A percentile compares a stretch with the other conserved stretches of the same genome.
Conservation (phyloP, 1,140 invertebrate genomes). For the Metopolophium dirhodum region DNA sequence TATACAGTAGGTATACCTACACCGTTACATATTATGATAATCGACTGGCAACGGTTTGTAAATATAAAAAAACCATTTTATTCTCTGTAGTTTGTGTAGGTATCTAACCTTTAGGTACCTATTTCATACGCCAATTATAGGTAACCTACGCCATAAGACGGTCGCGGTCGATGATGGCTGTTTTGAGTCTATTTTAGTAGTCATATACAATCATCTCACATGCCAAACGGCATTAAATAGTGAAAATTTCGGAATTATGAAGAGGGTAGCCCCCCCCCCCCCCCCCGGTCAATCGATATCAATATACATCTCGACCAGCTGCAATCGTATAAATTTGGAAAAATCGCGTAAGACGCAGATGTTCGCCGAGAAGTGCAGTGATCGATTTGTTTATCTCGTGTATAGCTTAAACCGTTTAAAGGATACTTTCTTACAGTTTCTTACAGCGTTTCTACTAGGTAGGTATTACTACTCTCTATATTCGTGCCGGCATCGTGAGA, state of each 20-base stretch:
- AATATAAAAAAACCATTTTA: neutral
- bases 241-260: too few relatives aligned
- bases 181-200: too few relatives aligned
- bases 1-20: neutral
- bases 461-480: neutral
- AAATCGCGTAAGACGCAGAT: neutral
- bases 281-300: too few relatives aligned
- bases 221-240: too few relatives aligned
- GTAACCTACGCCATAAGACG: too few relatives aligned
- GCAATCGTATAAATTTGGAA: neutral
- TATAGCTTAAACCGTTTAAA: neutral
- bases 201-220: too few relatives aligned
- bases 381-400: neutral
- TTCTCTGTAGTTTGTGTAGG: neutral
- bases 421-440: too few relatives aligned
- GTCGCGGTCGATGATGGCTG: too few relatives aligned
- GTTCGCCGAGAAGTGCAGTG: neutral
- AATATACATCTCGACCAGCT: too few relatives aligned
- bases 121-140: too few relatives aligned
- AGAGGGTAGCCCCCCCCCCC: too few relatives aligned
- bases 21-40: neutral
- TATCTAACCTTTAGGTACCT: too few relatives aligned
- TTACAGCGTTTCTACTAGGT: neutral
- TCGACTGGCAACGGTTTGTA: neutral
- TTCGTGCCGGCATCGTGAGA: neutral